Evolutionary conservation across 2,888 invertebrate genomes (phyloP).

Genomic region (Cheilosia variabilis): DNA sequence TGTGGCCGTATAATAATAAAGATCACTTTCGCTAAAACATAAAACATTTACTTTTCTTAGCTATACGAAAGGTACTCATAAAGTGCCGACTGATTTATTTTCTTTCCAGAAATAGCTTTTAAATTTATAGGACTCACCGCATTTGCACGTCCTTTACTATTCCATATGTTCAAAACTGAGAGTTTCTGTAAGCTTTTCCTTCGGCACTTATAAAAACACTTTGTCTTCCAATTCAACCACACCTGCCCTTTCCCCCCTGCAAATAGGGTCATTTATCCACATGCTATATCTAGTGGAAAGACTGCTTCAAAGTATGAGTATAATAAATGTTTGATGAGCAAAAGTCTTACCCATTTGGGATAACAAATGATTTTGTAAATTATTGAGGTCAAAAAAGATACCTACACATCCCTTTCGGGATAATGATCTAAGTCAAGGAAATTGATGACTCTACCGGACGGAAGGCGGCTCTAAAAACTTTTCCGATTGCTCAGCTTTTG

Average conservation of each 20-base stretch:
- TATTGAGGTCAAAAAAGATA: conserved; percentile 48
- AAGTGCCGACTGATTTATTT: too few species aligned
- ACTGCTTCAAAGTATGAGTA: neutral
- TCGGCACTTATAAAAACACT: too few species aligned
- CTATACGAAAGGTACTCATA: too few species aligned
- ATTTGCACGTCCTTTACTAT: too few species aligned
- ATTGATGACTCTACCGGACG: conserved; percentile 9
- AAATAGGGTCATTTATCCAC: conserved; percentile 26
- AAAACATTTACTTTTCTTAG: too few species aligned
- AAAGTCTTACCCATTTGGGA: conserved; percentile 26
- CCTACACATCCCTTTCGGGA: neutral
- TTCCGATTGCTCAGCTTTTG: neutral
- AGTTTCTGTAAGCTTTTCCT: too few species aligned
- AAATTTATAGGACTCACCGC: too few species aligned
- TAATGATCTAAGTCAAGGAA: conserved; percentile 33
- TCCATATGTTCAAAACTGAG: too few species aligned
- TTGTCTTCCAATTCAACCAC: too few species aligned
- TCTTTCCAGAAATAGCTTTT: too few species aligned
- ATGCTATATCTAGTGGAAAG: neutral
- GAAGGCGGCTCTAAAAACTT: neutral
- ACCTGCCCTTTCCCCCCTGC: neutral
- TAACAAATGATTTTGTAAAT: conserved; percentile 41
- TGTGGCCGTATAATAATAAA: too few species aligned
- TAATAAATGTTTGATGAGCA: conserved; percentile 52
- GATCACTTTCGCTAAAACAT: too few species aligned